A percentile compares a stretch with the other conserved stretches of the same genome.
Evolutionary conservation across 2,888 invertebrate species (phyloP).

Genomic region (Eledone cirrhosa): DNA sequence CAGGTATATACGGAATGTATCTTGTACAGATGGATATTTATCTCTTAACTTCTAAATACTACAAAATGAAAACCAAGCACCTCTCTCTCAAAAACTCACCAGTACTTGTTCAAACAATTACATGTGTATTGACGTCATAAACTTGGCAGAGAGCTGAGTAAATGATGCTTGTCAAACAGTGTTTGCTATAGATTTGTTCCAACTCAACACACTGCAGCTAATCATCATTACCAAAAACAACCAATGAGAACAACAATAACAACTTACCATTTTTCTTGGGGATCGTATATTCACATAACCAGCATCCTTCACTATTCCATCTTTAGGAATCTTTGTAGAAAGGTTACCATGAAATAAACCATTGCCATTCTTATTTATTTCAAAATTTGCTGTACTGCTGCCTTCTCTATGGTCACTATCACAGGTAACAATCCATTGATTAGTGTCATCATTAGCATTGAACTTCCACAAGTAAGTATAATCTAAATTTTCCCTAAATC

Average conservation of each 20-base stretch:
- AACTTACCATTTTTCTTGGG: constrained; percentile 67
- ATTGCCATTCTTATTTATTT: constrained; percentile 73
- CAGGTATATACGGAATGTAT: too few relatives aligned
- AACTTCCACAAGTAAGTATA: constrained; percentile 81
- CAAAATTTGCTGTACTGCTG: constrained; percentile 75
- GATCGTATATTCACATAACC: constrained; percentile 86
- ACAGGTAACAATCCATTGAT: constrained; percentile 74
- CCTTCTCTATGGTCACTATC: constrained; percentile 87
- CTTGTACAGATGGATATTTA: too few relatives aligned
- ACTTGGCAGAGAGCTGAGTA: too few relatives aligned
- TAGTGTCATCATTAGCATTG: constrained; percentile 72
- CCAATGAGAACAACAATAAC: background rate
- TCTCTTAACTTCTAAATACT: too few relatives aligned
- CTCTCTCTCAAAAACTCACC: too few relatives aligned
- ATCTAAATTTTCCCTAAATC: constrained; percentile 71
- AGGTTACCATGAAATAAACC: constrained; percentile 66
- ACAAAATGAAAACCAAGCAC: too few relatives aligned
- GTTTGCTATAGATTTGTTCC: too few relatives aligned
- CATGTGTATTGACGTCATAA: too few relatives aligned
- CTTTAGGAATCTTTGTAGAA: constrained; percentile 76
- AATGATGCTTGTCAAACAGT: too few relatives aligned
- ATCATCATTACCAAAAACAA: too few relatives aligned
- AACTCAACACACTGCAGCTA: too few relatives aligned
- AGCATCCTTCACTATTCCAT: constrained; percentile 79
- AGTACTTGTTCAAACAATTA: too few relatives aligned